Evolutionary conservation across 1,140 invertebrate species (phyloP), one percentile per base, ranked within the genome.

Genomic region (Hyphantria cunea): DNA sequence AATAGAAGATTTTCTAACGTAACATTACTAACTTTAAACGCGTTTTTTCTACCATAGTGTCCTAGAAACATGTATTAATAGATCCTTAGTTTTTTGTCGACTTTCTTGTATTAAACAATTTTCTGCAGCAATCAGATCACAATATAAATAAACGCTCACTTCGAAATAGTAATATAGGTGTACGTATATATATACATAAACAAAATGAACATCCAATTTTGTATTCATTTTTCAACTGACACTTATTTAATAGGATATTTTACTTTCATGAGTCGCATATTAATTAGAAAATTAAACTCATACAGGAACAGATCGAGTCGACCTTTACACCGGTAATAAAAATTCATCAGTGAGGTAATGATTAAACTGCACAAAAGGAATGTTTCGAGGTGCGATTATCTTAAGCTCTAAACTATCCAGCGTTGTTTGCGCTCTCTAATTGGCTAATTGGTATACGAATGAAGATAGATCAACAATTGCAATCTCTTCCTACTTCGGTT

Each of bases 391-490:
- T 69, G 73, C 45, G 62, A 77, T 84, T 80, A 86, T 84, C 80
- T 44, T 13, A 12, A 13, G 41, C n/a, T 44, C 41, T 80, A 33
- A 66, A 64, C 71, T 42, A 53, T 37, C 71, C 59, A 61, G 66
- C 76, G 78, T 78, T 82, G 86, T 86, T 73, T 70, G 74, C 62
- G 62, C 56, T 70, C 82, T 87, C 85, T 89, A 88, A 88, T 89
- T 88, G 84, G 84, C 86, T 89, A 89, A 89, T 89, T 89, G 86
- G 84, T 82, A 84, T 85, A 84, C 82, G 73, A 71, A 41, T 48
- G 51, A 67, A 75, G 83, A 82, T 82, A 82, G 80, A 86, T 89
- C 80, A 59, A 70, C 65, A 70, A 72, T 71, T 68, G 70, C 79
- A 79, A 89, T 89, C 84, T 72, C 84, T 88, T 83, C 84, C 82